Evolutionary conservation across 1,140 invertebrate species (phyloP).

Genomic region (Goniozus legneri): DNA sequence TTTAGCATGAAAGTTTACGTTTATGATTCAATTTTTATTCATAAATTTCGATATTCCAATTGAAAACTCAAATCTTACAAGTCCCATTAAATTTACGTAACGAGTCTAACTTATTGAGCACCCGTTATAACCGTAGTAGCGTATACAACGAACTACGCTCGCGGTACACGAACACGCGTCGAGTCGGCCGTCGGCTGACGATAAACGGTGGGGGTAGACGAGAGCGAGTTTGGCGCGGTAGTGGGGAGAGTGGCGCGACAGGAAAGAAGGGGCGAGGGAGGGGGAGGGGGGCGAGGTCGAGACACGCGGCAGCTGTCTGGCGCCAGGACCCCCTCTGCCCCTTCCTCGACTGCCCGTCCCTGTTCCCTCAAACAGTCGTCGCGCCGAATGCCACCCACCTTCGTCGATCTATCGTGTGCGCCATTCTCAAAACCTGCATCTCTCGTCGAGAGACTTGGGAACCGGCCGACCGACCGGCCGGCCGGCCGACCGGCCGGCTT

Average conservation of each 20-base stretch:
- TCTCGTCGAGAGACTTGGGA: not conserved
- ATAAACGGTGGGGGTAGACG: conserved; percentile 31
- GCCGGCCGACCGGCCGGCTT: not conserved
- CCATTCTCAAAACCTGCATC: conserved; percentile 35
- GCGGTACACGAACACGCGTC: no score
- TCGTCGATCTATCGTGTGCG: conserved; percentile 36
- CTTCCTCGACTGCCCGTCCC: no score
- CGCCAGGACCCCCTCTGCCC: conserved; percentile 36
- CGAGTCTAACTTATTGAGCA: no score
- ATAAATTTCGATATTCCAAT: no score
- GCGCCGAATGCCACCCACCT: conserved; percentile 37
- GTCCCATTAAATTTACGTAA: no score
- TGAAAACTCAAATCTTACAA: no score
- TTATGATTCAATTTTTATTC: no score
- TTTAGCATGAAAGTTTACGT: no score
- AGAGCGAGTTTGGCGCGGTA: no score
- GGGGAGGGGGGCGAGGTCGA: conserved; percentile 30
- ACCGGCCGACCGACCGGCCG: not conserved
- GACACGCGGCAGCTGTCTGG: conserved; percentile 41
- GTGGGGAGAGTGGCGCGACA: not conserved
- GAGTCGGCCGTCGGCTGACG: conserved; percentile 5
- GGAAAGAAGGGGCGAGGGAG: conserved; percentile 11
- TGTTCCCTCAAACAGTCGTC: conserved; percentile 33
- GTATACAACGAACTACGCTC: no score
- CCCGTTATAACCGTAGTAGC: no score